Conservation (phyloP, 2,113 vertebrate species). For the Thymallus thymallus region DNA sequence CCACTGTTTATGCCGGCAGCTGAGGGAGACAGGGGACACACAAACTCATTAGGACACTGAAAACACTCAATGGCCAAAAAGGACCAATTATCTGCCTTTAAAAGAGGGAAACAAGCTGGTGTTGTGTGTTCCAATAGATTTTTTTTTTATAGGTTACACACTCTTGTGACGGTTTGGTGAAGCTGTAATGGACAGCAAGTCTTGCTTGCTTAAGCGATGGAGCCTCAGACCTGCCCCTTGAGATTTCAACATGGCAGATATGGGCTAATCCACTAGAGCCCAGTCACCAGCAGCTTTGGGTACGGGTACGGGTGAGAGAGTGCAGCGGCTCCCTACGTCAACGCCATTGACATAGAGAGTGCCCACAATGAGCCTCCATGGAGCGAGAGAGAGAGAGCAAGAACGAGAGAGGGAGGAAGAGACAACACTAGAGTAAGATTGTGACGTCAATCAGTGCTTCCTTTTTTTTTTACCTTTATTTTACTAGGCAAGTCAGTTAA, state of each 20-base stretch:
- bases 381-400: neutral
- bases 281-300: too few species aligned
- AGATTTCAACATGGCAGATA: neutral
- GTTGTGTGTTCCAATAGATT: neutral
- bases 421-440: neutral
- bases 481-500: too few species aligned
- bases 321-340: too few species aligned
- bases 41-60: neutral
- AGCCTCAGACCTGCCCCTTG: neutral
- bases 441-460: too few species aligned
- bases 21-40: slow-evolving; percentile 29
- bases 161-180: too few species aligned
- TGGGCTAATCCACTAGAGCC: neutral
- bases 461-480: too few species aligned
- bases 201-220: too few species aligned
- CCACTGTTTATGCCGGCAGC: slow-evolving; percentile 95
- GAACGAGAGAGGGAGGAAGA: neutral
- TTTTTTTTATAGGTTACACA: too few species aligned
- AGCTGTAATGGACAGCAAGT: too few species aligned
- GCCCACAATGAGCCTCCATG: neutral
- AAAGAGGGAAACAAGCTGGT: neutral
- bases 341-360: too few species aligned
- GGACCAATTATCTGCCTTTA: neutral
- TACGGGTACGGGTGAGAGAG: too few species aligned
- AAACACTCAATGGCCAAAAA: too few species aligned